Evolutionary conservation across 2,113 vertebrate genomes (phyloP), one percentile per base, ranked within the genome.

Genomic region (Callospermophilus lateralis): DNA sequence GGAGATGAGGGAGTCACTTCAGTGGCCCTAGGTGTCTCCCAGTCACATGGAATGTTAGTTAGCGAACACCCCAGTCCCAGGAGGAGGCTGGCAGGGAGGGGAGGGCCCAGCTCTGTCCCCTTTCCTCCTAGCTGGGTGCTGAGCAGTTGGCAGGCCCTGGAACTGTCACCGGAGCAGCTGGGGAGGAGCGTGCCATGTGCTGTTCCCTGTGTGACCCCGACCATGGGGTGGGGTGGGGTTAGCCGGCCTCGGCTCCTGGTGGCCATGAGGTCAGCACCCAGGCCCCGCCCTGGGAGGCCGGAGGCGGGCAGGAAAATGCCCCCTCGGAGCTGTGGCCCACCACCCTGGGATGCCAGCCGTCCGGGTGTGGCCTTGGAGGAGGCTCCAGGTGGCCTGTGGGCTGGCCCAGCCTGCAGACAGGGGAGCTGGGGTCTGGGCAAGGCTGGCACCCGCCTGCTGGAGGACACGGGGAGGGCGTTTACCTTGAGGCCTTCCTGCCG

Each of bases 181-280:
- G 1, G 1, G 3, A 63, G 61, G 42, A 58, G 37, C 2, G 4
- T 67, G 13, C 10, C 55, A 17, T 10, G 42, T 42, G 24, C 39
- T 16, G 74, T 34, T 78, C 28, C 37, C 73, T 5, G 6, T 12
- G 61, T 30, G 78, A 76, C 28, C 28, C 32, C 37, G 89, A 28
- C 22, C 26, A 22, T 3, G 58, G 58, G 61, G 61, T 3, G 24
- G 61, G 24, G 61, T 10, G 61, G 61, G 61, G 24, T 26, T 8
- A 20, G 74, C 16, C 17, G 84, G 55, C 11, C 48, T 76, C 51
- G 12, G 24, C 7, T 58, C 17, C 70, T 55, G 19, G 19, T 20
- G 74, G 32, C 63, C 19, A 0, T 0, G 8, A 0, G 1, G 48
- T 51, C 30, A 10, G 58, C 39, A 1, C 39, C 39, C 6, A 28